A percentile compares a stretch with the other conserved stretches of the same genome.
Evolutionary conservation across 37 sponge, comb jelly and placozoan species (phyloP).

Genomic region (Crambe crambe): DNA sequence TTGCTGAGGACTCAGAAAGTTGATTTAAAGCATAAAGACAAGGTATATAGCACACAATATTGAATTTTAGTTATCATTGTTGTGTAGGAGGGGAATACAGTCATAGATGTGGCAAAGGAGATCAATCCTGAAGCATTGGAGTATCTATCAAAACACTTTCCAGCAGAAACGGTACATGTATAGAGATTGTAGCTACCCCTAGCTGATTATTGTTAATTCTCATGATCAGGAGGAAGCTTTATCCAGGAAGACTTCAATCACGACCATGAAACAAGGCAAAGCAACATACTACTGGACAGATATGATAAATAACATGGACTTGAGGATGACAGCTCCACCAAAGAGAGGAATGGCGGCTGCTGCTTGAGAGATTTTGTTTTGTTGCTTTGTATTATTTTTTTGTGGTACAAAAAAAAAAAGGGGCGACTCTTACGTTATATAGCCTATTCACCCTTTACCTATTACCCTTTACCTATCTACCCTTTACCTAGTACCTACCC

Average conservation of each 20-base stretch:
- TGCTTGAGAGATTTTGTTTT: too few species aligned
- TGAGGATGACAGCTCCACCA: background rate
- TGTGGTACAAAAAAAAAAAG: too few species aligned
- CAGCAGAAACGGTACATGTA: background rate
- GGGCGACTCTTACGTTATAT: too few species aligned
- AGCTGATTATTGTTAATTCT: background rate
- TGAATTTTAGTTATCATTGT: background rate
- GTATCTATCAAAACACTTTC: background rate
- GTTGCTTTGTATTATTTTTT: too few species aligned
- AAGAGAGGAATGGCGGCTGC: background rate
- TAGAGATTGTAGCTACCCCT: background rate
- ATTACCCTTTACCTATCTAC: background rate
- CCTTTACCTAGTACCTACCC: too few species aligned
- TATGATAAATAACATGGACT: background rate
- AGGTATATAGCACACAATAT: background rate
- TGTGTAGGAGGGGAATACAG: background rate
- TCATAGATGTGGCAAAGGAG: conserved; percentile 1
- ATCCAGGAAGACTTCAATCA: background rate
- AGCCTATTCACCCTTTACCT: background rate
- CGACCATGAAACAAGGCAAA: background rate
- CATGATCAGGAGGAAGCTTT: background rate
- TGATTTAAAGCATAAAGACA: conserved; percentile 6
- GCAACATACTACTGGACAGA: background rate
- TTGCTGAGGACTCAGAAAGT: conserved; percentile 5
- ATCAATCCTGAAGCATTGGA: background rate